Evolutionary conservation across 2,113 vertebrate species (phyloP).

Genomic region (Lepisosteus osseus): DNA sequence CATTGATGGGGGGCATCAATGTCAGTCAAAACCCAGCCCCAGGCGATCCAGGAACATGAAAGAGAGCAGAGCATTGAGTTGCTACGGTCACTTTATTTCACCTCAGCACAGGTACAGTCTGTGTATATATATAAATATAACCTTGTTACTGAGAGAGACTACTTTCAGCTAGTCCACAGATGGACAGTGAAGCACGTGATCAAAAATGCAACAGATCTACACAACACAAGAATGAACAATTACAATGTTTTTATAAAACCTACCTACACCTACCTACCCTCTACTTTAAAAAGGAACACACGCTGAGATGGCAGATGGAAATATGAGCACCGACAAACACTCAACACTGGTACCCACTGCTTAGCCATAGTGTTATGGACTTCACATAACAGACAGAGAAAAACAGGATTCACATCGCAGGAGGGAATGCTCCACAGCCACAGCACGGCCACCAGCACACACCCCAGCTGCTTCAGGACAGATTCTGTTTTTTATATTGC

Average conservation of each 20-base stretch:
- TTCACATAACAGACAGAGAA: neutral
- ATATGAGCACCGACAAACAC: neutral
- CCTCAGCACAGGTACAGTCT: neutral
- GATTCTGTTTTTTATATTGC: too few relatives aligned
- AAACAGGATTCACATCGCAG: neutral
- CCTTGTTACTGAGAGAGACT: neutral
- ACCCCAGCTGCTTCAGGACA: too few relatives aligned
- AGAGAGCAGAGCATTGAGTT: too few relatives aligned
- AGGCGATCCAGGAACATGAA: too few relatives aligned
- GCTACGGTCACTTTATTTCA: neutral
- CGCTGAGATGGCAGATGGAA: neutral
- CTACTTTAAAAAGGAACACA: neutral
- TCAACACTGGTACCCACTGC: neutral
- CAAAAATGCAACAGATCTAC: constrained; percentile 8
- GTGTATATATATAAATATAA: neutral
- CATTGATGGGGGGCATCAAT: too few relatives aligned
- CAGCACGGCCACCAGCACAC: too few relatives aligned
- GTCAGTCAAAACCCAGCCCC: too few relatives aligned
- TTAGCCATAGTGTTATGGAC: constrained; percentile 3
- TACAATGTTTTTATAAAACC: neutral
- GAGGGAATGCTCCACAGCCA: neutral
- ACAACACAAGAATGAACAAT: neutral
- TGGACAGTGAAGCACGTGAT: neutral
- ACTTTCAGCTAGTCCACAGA: constrained; percentile 1
- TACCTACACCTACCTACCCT: neutral